Evolutionary conservation across 2,113 vertebrate genomes (phyloP).

Genomic region (Archocentrus centrarchus): DNA sequence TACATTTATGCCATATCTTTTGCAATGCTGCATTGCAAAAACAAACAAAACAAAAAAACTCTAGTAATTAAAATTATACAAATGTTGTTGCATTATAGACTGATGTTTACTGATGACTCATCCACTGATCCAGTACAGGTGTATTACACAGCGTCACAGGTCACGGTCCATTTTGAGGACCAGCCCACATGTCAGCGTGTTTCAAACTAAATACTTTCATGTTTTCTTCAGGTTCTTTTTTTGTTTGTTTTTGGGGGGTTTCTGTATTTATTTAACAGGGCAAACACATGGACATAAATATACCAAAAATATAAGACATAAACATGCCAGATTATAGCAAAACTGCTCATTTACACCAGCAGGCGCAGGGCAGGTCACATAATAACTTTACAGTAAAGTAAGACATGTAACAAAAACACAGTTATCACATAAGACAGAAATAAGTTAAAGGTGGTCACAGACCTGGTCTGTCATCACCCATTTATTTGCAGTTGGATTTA

Average conservation of each 20-base stretch:
- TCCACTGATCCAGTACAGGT: accelerated
- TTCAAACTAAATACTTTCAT: background rate
- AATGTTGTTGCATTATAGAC: background rate
- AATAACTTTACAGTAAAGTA: background rate
- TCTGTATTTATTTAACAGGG: background rate
- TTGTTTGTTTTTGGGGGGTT: background rate
- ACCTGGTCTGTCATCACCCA: background rate
- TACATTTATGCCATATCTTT: too few species aligned
- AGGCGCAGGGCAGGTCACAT: background rate
- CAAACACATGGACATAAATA: background rate
- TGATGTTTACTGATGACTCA: background rate
- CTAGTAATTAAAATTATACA: background rate
- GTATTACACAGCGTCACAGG: too few species aligned
- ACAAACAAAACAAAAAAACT: background rate
- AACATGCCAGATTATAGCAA: background rate
- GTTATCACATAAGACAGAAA: too few species aligned
- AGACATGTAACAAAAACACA: background rate
- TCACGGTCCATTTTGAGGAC: background rate
- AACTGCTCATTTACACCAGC: background rate
- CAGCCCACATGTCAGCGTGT: background rate
- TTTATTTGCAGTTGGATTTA: background rate
- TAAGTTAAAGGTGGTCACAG: background rate
- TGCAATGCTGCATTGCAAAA: too few species aligned
- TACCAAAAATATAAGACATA: background rate
- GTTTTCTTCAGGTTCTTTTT: background rate